phyloP scores from a whole-genome alignment of 2,797 vertebrate species.

The Prionace glauca region DNA sequence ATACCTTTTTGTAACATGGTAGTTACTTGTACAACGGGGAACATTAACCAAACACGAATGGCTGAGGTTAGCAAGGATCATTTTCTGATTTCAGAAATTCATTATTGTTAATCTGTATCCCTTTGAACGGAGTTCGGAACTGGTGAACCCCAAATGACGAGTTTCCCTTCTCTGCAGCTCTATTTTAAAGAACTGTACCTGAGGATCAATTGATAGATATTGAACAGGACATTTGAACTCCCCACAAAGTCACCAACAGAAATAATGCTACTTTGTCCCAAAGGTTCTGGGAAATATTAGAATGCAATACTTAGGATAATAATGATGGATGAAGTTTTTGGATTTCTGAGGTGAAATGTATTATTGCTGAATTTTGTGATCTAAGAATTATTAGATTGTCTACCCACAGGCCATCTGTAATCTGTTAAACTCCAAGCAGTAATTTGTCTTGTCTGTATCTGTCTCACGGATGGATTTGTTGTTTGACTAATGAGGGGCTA shows the following conservation, averaged over 20 bases:
- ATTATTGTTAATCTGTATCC: slow-evolving; percentile 2
- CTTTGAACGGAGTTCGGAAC: neutral
- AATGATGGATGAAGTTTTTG: neutral
- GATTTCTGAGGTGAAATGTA: slow-evolving; percentile 40
- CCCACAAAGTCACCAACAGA: neutral
- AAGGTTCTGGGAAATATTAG: neutral
- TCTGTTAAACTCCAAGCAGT: slow-evolving; percentile 59
- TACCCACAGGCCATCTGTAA: slow-evolving; percentile 58
- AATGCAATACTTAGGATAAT: neutral
- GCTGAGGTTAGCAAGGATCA: neutral
- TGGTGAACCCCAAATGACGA: neutral
- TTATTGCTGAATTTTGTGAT: slow-evolving; percentile 48
- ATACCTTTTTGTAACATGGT: neutral
- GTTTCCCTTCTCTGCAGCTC: neutral
- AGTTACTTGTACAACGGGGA: neutral
- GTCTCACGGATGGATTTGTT: slow-evolving; percentile 61
- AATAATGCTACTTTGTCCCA: neutral
- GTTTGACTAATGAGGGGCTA: slow-evolving; percentile 55
- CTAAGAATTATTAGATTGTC: slow-evolving; percentile 47
- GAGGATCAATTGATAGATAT: neutral
- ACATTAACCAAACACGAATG: neutral
- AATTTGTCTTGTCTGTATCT: slow-evolving; percentile 64
- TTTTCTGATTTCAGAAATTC: neutral
- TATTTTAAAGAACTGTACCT: neutral
- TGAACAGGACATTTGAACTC: neutral